A percentile compares a stretch with the other conserved stretches of the same genome.
phyloP scores from a whole-genome alignment of 2,888 invertebrate species.

The Notocelia uddmanniana region DNA sequence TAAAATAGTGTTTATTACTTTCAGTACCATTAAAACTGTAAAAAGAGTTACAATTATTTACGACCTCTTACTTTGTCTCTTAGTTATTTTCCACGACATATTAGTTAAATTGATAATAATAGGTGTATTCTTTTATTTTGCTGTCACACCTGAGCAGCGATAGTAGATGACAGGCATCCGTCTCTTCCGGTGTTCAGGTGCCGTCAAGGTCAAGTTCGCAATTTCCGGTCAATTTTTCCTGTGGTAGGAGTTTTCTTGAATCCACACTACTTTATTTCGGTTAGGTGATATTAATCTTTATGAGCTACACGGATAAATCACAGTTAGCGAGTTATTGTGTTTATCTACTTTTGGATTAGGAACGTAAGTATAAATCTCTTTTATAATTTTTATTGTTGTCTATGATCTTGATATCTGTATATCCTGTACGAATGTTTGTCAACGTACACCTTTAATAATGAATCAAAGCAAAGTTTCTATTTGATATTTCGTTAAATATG shows the following conservation, averaged over 20 bases:
- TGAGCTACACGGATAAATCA: neutral
- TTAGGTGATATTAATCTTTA: constrained; percentile 8
- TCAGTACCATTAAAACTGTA: neutral
- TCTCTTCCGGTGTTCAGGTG: constrained; percentile 40
- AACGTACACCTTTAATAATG: too few species aligned
- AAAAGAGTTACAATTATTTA: neutral
- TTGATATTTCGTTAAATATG: too few species aligned
- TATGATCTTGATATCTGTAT: too few species aligned
- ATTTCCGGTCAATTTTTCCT: constrained; percentile 36
- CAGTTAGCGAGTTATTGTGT: neutral
- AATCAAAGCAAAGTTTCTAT: too few species aligned
- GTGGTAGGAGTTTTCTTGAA: neutral
- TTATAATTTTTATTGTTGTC: too few species aligned
- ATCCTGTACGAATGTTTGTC: too few species aligned
- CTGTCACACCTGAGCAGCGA: constrained; percentile 12
- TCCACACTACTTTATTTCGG: neutral
- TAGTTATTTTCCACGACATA: constrained; percentile 18
- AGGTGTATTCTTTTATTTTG: constrained; percentile 31
- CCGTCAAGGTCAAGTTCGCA: constrained; percentile 40
- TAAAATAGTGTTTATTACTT: neutral
- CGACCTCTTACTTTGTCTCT: neutral
- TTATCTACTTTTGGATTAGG: neutral
- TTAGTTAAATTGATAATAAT: constrained; percentile 4
- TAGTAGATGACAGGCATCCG: constrained; percentile 24
- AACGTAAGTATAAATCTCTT: too few species aligned